phyloP scores from a whole-genome alignment of 1,140 invertebrate species.

The Eurosta solidaginis region DNA sequence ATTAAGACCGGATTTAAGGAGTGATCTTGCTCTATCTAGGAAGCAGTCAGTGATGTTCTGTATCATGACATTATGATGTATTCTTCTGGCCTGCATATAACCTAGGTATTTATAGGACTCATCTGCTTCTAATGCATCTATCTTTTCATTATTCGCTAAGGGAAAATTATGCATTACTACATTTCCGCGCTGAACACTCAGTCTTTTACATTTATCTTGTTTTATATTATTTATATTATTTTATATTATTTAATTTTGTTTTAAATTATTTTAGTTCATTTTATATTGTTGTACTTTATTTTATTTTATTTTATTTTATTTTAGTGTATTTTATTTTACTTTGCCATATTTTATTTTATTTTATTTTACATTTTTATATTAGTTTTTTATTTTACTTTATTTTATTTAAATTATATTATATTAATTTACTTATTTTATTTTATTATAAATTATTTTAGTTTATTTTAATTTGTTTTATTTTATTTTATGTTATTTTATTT shows the following conservation, averaged over 20 bases:
- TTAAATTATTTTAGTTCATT: background rate
- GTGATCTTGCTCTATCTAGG: no score
- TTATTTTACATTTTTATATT: background rate
- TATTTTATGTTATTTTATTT: background rate
- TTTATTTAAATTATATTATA: background rate
- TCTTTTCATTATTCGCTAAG: no score
- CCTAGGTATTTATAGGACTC: no score
- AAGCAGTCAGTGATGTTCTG: no score
- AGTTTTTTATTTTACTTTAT: background rate
- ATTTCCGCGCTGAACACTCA: no score
- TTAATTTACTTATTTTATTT: background rate
- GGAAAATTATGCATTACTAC: no score
- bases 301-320: background rate
- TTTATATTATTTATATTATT: background rate
- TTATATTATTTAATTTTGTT: background rate
- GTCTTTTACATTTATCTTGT: no score
- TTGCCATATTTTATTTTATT: background rate
- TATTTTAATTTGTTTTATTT: background rate
- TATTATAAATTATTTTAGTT: background rate
- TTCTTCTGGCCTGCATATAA: no score
- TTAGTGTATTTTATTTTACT: background rate
- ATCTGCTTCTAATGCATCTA: no score
- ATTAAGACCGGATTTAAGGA: no score
- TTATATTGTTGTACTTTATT: background rate
- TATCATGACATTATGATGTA: no score